Evolutionary conservation across 2,113 vertebrate genomes (phyloP).

Genomic region (Gavialis gangeticus): DNA sequence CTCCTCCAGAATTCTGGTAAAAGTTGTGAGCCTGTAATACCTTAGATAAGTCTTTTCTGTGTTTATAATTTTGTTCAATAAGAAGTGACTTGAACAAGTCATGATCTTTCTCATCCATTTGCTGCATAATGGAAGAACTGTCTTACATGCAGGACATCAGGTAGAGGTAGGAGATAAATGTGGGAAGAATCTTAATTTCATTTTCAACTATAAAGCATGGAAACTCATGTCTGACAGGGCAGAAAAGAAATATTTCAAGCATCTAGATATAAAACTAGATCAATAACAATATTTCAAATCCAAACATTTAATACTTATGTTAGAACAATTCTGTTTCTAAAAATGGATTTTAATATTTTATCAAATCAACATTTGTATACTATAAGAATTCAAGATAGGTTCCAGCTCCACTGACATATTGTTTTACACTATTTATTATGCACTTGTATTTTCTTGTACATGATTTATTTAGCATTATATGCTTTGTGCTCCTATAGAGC

Average conservation of each 20-base stretch:
- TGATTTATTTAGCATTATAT: background rate
- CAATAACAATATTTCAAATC: background rate
- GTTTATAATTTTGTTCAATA: background rate
- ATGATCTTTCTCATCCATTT: background rate
- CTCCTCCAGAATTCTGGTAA: background rate
- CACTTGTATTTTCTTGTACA: background rate
- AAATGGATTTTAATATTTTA: background rate
- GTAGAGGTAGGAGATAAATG: background rate
- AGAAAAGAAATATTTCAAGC: background rate
- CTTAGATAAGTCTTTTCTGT: background rate
- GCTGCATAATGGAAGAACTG: background rate
- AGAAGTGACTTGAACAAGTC: background rate
- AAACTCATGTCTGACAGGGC: background rate
- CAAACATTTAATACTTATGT: background rate
- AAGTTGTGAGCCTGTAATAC: background rate
- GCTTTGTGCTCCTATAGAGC: background rate
- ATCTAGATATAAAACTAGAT: background rate
- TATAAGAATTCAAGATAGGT: background rate
- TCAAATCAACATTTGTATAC: background rate
- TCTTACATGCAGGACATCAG: background rate
- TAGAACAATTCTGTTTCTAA: background rate
- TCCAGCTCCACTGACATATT: background rate
- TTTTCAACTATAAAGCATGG: background rate
- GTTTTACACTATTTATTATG: accelerated
- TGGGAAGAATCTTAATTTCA: background rate